phyloP scores from a whole-genome alignment of 2,797 vertebrate genomes.

The Margarornis squamiger region DNA sequence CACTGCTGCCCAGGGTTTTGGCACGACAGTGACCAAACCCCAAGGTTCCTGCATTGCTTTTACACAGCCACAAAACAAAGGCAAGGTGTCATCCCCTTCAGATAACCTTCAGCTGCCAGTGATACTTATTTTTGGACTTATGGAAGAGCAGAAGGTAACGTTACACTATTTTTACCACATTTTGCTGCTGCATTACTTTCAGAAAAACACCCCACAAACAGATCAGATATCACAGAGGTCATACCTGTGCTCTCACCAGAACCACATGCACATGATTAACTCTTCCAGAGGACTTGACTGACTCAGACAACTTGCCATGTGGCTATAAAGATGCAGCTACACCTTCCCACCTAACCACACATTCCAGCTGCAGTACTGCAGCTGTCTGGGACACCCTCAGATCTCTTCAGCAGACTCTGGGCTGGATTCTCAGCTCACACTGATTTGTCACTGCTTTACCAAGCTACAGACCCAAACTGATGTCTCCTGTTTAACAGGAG shows the following conservation, averaged over 20 bases:
- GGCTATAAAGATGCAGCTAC: neutral
- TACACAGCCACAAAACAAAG: neutral
- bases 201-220: neutral
- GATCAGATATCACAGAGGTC: neutral
- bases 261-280: neutral
- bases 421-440: neutral
- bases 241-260: neutral
- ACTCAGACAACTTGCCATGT: neutral
- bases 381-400: neutral
- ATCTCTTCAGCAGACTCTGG: neutral
- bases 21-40: neutral
- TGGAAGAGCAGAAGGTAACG: neutral
- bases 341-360: neutral
- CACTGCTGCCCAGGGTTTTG: neutral
- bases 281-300: neutral
- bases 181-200: neutral
- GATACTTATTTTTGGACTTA: neutral
- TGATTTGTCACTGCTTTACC: neutral
- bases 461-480: neutral
- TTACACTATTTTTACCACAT: neutral
- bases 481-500: neutral
- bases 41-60: neutral
- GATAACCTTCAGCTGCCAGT: neutral
- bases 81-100: neutral
- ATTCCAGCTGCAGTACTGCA: neutral